Base-by-base conservation (phyloP, 1,140 invertebrate genomes). In the Bombus affinis region DNA sequence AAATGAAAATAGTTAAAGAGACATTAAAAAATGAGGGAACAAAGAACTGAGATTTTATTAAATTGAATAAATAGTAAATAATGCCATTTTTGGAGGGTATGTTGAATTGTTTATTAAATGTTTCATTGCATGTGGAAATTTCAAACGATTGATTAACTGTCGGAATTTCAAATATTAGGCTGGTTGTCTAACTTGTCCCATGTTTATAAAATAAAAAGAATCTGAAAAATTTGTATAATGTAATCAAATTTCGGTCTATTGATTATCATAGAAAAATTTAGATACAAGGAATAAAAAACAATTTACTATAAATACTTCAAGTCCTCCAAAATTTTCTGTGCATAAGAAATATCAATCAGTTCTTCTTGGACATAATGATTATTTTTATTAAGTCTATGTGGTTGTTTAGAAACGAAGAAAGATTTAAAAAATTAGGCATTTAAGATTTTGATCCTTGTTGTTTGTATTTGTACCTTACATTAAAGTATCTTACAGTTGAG, bases 1-100 rank as follows among this genome's bases (percentile, higher is more conserved):
- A 68, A 68, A 68, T 44, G 47, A 66, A 35, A 91, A 91, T 79
- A 88, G 80, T 72, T 57, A 9, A 47, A 79, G 62, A 70, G 53
- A 13, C 39, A 71, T 62, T 68, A 80, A 8, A 84, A 70, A 32
- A 37, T 59, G 32, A 62, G 25, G 37, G 13, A 65, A 80, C 28
- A 12, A 35, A 57, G 35, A 57, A 57, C 8, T 66, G 39, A 74
- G 25, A 42, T 83, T 70, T 18, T 44, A 37, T 32, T 42, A 28
- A 8, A 57, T 77, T 6, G 4, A 68, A 65, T 39, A 42, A 32
- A 62, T 71, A 44, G 42, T 47, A 62, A 42, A 59, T 32, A 35
- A 47, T 68, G 28, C 81, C 9, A 62, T 47, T 62, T 72, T 80
- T 70, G 25, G 22, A 80, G 13, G 15, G 44, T 62, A 79, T 15